phyloP scores from a whole-genome alignment of 2,888 invertebrate genomes.

The Protonemura montana region DNA sequence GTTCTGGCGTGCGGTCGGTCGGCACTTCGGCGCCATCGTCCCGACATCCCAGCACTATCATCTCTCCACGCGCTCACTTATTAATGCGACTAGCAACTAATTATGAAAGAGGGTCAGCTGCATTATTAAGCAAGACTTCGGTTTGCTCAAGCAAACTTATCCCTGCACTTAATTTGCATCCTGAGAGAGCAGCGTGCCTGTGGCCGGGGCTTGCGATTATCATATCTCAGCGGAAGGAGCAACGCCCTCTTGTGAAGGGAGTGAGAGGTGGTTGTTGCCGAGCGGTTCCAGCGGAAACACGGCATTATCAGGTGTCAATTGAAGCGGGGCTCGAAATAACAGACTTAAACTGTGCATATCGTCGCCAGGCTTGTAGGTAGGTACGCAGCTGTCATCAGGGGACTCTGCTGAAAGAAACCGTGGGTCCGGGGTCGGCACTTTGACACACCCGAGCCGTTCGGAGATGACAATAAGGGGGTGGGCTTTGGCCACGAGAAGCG shows the following conservation, averaged over 20 bases:
- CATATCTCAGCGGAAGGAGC: too few species aligned
- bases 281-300: too few species aligned
- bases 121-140: neutral
- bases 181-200: neutral
- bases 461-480: too few species aligned
- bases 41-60: too few species aligned
- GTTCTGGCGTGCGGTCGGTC: too few species aligned
- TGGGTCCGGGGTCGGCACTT: neutral
- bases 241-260: neutral
- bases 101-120: neutral
- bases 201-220: neutral
- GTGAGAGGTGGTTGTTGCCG: neutral
- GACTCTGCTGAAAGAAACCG: neutral
- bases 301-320: neutral
- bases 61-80: neutral
- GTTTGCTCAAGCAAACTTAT: neutral
- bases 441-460: too few species aligned
- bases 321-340: neutral
- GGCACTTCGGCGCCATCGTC: too few species aligned
- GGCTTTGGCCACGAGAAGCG: too few species aligned
- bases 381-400: neutral
- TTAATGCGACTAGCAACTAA: neutral
- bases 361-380: too few species aligned
- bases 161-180: conserved; percentile 12
- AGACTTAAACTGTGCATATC: too few species aligned